Conservation (phyloP, 2,888 invertebrate genomes). For the Rotaria magnacalcarata region DNA sequence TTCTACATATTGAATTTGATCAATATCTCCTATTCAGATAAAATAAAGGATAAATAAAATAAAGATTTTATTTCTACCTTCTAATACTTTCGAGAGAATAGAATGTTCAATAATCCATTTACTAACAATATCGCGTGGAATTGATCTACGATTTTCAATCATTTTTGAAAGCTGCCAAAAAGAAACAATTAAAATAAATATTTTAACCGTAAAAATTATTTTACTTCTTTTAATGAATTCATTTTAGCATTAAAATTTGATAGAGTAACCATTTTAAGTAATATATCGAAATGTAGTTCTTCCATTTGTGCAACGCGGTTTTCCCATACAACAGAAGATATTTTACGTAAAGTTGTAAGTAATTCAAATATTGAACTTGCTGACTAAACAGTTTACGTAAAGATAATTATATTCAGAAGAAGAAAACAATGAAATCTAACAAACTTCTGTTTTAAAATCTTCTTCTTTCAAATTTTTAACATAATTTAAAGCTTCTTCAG, state of each 20-base stretch:
- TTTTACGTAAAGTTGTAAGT: conserved; percentile 58
- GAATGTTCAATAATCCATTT: conserved; percentile 61
- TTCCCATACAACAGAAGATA: conserved; percentile 60
- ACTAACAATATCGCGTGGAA: conserved; percentile 56
- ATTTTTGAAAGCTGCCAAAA: conserved; percentile 59
- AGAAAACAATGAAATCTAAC: conserved; percentile 35
- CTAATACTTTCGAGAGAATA: conserved; percentile 61
- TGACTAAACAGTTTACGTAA: conserved; percentile 51
- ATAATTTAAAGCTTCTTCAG: conserved; percentile 58
- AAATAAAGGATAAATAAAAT: conserved; percentile 47
- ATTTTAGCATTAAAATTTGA: conserved; percentile 62
- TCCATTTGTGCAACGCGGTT: conserved; percentile 57
- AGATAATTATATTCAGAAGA: conserved; percentile 31
- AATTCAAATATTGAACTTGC: conserved; percentile 59
- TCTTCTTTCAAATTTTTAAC: conserved; percentile 58
- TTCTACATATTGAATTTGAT: conserved; percentile 63
- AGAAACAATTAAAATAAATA: not conserved
- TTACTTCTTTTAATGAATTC: conserved; percentile 62
- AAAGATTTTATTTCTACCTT: conserved; percentile 50
- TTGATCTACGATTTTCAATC: conserved; percentile 56
- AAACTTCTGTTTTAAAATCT: conserved; percentile 61
- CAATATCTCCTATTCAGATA: conserved; percentile 56
- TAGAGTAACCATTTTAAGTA: conserved; percentile 61
- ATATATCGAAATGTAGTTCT: conserved; percentile 57
- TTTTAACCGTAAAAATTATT: not conserved